Evolutionary conservation across 1,140 invertebrate genomes (phyloP), one percentile per base, ranked within the genome.

Genomic region (Panagrolaimus sp.): DNA sequence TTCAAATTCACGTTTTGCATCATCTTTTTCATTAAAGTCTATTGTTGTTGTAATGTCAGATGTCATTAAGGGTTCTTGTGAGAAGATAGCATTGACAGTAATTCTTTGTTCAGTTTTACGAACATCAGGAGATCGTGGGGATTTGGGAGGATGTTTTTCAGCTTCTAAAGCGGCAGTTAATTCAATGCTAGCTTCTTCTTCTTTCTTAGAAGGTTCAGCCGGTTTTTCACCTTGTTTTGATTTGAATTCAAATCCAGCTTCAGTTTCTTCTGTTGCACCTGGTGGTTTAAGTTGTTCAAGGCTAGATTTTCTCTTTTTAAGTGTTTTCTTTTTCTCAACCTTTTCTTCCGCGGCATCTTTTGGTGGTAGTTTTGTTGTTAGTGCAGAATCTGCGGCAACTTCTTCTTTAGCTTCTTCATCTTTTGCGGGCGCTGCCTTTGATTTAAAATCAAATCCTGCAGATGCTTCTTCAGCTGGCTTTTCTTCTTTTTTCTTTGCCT

Each of bases 271-370:
- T 7, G 31, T 7, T 4, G 2, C 31, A 25, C 20, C 51, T 25
- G 51, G 51, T 8, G n/a, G n/a, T 27, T 57, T 57, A 20, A 57
- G 51, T 13, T 42, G 20, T n/a, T 64, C 63, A 9, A 43, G 31
- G 13, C 31, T 42, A 0, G 61, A n/a, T 63, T 63, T 63, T 42
- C 31, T 31, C 16, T 63, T 63, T 27, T 57, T 57, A 27, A 57
- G 51, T 2, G 51, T 57, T 27, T 57, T 57, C n/a, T 57, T 57
- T 4, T 57, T 27, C 0, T 5, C n/a, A 13, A 27, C 1, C 7
- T 57, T 16, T 57, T 57, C 51, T 11, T 20, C 51, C 0, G 51
- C 51, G 4, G n/a, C n/a, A 5, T 20, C 20, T 20, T 20, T 27
- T n/a, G 51, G 11, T 9, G 11, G 16, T 8, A 42, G 8, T 38